Evolutionary conservation across 2,113 vertebrate genomes (phyloP), one percentile per base, ranked within the genome.

Genomic region (Xiphophorus maculatus): DNA sequence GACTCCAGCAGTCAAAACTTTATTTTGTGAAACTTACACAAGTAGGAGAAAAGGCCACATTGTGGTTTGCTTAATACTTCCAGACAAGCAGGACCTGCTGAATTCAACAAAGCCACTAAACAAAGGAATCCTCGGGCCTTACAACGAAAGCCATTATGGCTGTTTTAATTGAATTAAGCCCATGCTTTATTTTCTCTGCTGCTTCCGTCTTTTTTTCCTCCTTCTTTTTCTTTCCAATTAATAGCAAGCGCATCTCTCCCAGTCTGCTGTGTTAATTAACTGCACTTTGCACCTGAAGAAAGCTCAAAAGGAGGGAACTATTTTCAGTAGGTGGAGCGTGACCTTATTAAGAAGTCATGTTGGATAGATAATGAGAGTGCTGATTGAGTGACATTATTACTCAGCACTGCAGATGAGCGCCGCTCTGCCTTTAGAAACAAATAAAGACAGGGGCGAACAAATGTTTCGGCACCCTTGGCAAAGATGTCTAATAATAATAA

Each of bases 221-320:
- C 70, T 66, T 80, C 78, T 86, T 83, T 76, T 88, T 85, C 87
- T 85, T 89, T 93, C 93, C 90, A 92, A 93, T 94, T 93, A 92
- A 94, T 92, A 91, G 84, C 83, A 62, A 86, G 88, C 82, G 84
- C 77, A 88, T 92, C 91, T 92, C 91, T 93, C 77, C 86, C 84
- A 83, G 85, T 88, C 92, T 89, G 91, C 86, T 88, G 90, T 93
- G 93, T 94, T 94, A 94, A 94, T 95, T 94, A 95, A 94, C 93
- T 94, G 92, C 93, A 93, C 93, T 94, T 93, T 94, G 93, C 93
- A 95, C 94, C 94, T 93, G 93, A 95, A 93, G 91, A 94, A 93
- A 93, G 91, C 93, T 93, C 86, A 89, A 92, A 94, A 94, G 92
- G 89, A 93, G 89, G 90, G 78, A 91, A 92, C 93, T 95, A 94